Evolutionary conservation across 1,140 invertebrate genomes (phyloP), one percentile per base, ranked within the genome.

Genomic region (Alviniconcha marisindica): DNA sequence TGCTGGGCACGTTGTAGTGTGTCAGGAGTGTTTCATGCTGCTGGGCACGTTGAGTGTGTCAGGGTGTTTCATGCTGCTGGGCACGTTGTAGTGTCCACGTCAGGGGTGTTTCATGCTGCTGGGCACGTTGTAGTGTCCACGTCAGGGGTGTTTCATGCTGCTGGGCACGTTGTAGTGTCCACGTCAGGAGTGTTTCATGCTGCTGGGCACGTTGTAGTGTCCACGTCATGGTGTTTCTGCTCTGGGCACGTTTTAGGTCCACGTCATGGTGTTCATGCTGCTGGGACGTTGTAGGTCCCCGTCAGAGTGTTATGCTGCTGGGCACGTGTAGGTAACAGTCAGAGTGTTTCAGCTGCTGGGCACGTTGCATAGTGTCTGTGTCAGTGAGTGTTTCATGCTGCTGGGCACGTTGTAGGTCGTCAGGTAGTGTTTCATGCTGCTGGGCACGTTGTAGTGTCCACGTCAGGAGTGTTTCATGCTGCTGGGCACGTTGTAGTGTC

Each of bases 51-150:
- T 21, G 54, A 60, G 21, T n/a, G 14, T 18, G 21, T n/a, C 12
- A n/a, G 5, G 21, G 54, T 5, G 28, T 0, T 15, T 18, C n/a
- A n/a, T n/a, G n/a, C n/a, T n/a, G n/a, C 54, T 18, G 54, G 21
- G 12, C 21, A 24, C 21, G 5, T 60, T 18, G 21, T 18, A 66
- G 2, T 7, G 56, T 60, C 28, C 63, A 66, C 7, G 36, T 0
- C 63, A 66, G 5, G 63, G 31, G 18, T 85, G 63, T 63, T 84
- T 77, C 71, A 85, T 71, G 15, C 82, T 77, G n/a, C 83, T 86
- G 38, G 98, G 98, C 98, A n/a, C n/a, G n/a, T n/a, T n/a, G n/a
- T n/a, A n/a, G n/a, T n/a, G n/a, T n/a, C n/a, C n/a, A n/a, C n/a
- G n/a, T n/a, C n/a, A n/a, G n/a, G n/a, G n/a, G n/a, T n/a, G n/a